Evolutionary conservation across 2,113 vertebrate species (phyloP).

Genomic region (Pandion haliaetus): DNA sequence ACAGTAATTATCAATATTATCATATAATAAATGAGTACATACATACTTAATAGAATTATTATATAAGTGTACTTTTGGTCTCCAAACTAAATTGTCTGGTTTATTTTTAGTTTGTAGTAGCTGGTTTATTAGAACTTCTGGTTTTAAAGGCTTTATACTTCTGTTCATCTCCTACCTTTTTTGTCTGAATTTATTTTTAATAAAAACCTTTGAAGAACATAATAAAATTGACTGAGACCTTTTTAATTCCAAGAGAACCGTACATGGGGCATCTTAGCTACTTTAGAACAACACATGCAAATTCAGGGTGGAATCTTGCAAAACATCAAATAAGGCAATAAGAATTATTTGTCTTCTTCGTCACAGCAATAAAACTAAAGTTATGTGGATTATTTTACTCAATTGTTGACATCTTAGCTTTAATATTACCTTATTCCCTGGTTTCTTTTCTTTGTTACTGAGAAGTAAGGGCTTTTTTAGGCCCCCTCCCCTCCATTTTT

Average conservation of each 20-base stretch:
- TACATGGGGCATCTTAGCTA: not conserved
- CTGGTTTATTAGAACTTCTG: not conserved
- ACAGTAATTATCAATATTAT: not conserved
- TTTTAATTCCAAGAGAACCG: not conserved
- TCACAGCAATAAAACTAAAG: not conserved
- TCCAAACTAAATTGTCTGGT: not conserved
- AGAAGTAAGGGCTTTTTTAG: not conserved
- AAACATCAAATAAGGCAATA: not conserved
- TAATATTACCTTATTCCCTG: not conserved
- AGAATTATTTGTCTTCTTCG: not conserved
- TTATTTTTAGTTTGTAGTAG: not conserved
- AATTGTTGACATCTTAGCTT: not conserved
- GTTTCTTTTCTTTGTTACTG: not conserved
- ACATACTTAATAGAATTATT: not conserved
- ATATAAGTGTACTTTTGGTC: not conserved
- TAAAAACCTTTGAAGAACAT: not conserved
- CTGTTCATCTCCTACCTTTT: not conserved
- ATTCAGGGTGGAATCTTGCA: not conserved
- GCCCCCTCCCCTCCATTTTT: not conserved
- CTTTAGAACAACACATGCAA: not conserved
- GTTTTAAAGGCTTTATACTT: not conserved
- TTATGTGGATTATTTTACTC: not conserved
- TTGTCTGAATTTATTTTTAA: not conserved
- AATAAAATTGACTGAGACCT: not conserved
- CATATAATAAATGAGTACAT: not conserved